Evolutionary conservation across 2,888 invertebrate genomes (phyloP).

Genomic region (Fragum whitleyi): DNA sequence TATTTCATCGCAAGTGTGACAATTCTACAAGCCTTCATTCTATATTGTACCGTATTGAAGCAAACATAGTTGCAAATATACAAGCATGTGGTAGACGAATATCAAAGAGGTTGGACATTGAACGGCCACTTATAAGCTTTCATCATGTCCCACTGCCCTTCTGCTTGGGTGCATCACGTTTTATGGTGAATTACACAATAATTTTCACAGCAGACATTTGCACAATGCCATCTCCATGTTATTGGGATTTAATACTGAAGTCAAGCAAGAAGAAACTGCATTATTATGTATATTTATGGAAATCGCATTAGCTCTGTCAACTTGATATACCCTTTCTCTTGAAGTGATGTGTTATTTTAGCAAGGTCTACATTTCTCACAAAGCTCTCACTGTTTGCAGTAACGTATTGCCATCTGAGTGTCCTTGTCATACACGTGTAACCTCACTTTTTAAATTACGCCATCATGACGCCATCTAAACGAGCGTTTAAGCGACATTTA

Average conservation of each 20-base stretch:
- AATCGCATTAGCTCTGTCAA: slow-evolving; percentile 11
- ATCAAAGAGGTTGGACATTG: neutral
- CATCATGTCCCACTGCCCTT: slow-evolving; percentile 4
- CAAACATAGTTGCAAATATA: too few relatives aligned
- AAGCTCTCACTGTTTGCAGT: too few relatives aligned
- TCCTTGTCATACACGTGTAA: too few relatives aligned
- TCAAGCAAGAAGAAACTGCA: slow-evolving; percentile 17
- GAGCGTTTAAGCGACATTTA: too few relatives aligned
- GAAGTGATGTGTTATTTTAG: too few relatives aligned
- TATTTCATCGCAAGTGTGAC: too few relatives aligned
- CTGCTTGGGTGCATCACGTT: neutral
- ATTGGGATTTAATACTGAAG: slow-evolving; percentile 28
- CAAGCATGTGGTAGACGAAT: neutral
- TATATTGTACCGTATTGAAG: too few relatives aligned
- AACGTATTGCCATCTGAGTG: too few relatives aligned
- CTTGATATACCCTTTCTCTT: neutral
- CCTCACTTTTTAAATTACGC: too few relatives aligned
- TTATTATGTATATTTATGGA: slow-evolving; percentile 37
- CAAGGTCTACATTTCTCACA: too few relatives aligned
- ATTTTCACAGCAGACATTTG: slow-evolving; percentile 13
- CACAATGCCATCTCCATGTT: slow-evolving; percentile 12
- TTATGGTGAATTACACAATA: slow-evolving; percentile 24
- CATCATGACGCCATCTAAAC: too few relatives aligned
- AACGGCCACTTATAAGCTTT: slow-evolving; percentile 16
- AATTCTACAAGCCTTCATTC: too few relatives aligned